A percentile compares a stretch with the other conserved stretches of the same genome.
Conservation (phyloP, 2,113 vertebrate genomes). For the Xyrauchen texanus region DNA sequence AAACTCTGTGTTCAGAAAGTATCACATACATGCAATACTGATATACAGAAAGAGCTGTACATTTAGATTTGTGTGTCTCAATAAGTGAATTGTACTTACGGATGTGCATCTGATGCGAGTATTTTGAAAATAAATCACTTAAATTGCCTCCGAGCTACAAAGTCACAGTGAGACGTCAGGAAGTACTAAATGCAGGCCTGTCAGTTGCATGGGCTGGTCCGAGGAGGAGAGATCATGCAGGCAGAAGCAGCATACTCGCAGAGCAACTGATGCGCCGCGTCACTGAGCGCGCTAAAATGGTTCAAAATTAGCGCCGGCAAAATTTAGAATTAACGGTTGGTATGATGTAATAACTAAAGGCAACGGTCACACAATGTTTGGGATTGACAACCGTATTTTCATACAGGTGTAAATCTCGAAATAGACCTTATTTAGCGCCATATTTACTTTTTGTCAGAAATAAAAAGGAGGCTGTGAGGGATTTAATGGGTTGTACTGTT, state of each 20-base stretch:
- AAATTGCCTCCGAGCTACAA: constrained; percentile 25
- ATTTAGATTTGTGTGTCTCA: neutral
- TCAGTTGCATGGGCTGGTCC: constrained; percentile 28
- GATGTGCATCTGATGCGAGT: constrained; percentile 46
- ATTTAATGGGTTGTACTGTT: too few relatives aligned
- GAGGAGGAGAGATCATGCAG: constrained; percentile 47
- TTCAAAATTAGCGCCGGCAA: neutral
- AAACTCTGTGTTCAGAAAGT: constrained; percentile 4
- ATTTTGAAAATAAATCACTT: neutral
- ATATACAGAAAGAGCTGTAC: neutral
- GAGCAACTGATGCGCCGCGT: constrained; percentile 50
- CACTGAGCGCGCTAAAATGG: neutral
- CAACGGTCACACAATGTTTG: too few relatives aligned
- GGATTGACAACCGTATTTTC: too few relatives aligned
- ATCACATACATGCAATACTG: neutral
- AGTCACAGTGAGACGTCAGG: constrained; percentile 55
- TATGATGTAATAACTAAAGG: too few relatives aligned
- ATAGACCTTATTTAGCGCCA: too few relatives aligned
- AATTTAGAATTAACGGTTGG: neutral
- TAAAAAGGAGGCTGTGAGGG: too few relatives aligned
- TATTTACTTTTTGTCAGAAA: too few relatives aligned
- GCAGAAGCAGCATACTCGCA: constrained; percentile 43
- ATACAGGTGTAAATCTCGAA: too few relatives aligned
- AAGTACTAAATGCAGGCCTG: constrained; percentile 54
- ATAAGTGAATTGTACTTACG: constrained; percentile 51